Conservation (phyloP, 2,797 vertebrate genomes). For the Parauchenoglanis ngamensis region DNA sequence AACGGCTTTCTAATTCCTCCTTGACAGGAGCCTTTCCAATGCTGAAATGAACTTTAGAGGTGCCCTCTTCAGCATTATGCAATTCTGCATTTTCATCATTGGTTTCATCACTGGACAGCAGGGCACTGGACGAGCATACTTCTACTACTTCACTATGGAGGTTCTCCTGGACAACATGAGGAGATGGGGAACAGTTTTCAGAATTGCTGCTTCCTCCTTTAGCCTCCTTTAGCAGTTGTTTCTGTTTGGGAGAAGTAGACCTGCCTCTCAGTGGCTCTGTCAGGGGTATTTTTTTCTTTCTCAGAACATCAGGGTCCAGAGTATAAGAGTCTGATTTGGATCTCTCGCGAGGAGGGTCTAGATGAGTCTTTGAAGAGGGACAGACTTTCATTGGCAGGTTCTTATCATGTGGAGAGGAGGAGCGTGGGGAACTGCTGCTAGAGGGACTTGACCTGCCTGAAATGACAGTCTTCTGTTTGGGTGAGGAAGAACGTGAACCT, state of each 20-base stretch:
- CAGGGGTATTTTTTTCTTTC: constrained; percentile 94
- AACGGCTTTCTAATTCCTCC: constrained; percentile 90
- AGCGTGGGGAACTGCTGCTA: constrained; percentile 82
- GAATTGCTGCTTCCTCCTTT: constrained; percentile 75
- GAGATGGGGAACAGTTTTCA: constrained; percentile 91
- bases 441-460: constrained; percentile 85
- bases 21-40: constrained; percentile 97
- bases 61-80: constrained; percentile 81
- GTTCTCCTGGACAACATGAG: constrained; percentile 96
- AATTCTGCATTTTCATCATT: constrained; percentile 86
- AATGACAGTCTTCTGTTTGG: constrained; percentile 87
- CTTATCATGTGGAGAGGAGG: constrained; percentile 89
- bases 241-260: constrained; percentile 95
- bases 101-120: constrained; percentile 87
- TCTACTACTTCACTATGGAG: constrained; percentile 98
- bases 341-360: constrained; percentile 94
- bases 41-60: constrained; percentile 96
- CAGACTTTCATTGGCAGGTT: constrained; percentile 85
- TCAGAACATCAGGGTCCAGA: constrained; percentile 91
- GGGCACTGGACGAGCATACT: constrained; percentile 91
- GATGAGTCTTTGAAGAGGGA: constrained; percentile 85
- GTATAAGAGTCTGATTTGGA: constrained; percentile 99
- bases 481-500: constrained; percentile 89
- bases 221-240: constrained; percentile 84
- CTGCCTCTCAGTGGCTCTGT: constrained; percentile 92